Evolutionary conservation across 1,140 invertebrate species (phyloP).

Genomic region (Dreissena polymorpha): DNA sequence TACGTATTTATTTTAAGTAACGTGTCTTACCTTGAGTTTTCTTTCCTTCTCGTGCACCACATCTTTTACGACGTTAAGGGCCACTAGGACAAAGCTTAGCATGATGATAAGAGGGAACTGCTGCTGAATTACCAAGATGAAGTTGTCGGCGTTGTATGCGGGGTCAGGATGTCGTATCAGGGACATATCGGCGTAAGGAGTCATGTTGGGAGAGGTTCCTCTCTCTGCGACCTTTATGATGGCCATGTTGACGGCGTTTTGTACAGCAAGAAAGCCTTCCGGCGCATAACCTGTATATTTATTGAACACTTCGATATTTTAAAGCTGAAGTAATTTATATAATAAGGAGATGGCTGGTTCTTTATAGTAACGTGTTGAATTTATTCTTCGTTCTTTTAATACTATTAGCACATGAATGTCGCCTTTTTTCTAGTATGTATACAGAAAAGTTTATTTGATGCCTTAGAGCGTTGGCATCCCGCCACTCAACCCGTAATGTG

Average conservation of each 20-base stretch:
- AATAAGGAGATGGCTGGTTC: no score
- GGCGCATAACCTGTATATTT: slow-evolving; percentile 83
- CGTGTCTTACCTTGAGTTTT: slow-evolving; percentile 75
- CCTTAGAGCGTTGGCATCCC: no score
- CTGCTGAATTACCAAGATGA: slow-evolving; percentile 80
- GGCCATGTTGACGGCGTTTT: slow-evolving; percentile 84
- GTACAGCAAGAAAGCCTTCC: slow-evolving; percentile 86
- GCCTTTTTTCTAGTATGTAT: no score
- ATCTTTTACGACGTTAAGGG: slow-evolving; percentile 76
- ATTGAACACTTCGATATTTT: no score
- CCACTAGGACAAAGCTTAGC: slow-evolving; percentile 85
- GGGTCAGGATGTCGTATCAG: slow-evolving; percentile 82
- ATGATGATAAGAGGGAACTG: slow-evolving; percentile 82
- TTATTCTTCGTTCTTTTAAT: no score
- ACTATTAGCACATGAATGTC: no score
- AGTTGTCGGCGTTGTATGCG: slow-evolving; percentile 75
- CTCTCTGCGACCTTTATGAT: slow-evolving; percentile 79
- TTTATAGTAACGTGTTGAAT: no score
- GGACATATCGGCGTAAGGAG: slow-evolving; percentile 58
- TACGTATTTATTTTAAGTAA: no score
- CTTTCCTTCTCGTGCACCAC: slow-evolving; percentile 78
- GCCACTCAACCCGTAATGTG: no score
- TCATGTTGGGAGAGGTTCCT: slow-evolving; percentile 1
- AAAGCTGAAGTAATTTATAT: no score
- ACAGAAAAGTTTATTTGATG: no score